Evolutionary conservation across 2,888 invertebrate species (phyloP).

Genomic region (Polyommatus icarus): DNA sequence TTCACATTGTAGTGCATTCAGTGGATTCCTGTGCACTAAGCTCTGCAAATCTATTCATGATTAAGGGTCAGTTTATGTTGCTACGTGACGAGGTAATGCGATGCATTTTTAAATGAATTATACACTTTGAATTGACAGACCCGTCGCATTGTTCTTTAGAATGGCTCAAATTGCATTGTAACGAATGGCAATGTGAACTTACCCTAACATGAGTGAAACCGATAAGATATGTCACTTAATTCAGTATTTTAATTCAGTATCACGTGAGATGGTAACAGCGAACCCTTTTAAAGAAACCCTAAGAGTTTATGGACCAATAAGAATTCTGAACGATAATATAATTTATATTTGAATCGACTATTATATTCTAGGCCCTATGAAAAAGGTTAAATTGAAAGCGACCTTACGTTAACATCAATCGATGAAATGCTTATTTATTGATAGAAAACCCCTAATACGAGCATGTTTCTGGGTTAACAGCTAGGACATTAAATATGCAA

Average conservation of each 20-base stretch:
- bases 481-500: conserved; percentile 18
- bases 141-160: too few relatives aligned
- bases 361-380: background rate
- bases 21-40: background rate
- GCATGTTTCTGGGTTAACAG: conserved; percentile 5
- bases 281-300: too few relatives aligned
- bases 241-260: too few relatives aligned
- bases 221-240: too few relatives aligned
- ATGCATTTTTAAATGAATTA: too few relatives aligned
- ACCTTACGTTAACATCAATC: background rate
- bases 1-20: background rate
- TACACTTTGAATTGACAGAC: too few relatives aligned
- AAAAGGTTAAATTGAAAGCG: background rate
- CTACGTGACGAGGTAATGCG: background rate
- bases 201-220: too few relatives aligned
- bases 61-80: background rate
- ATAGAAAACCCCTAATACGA: conserved; percentile 1
- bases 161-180: too few relatives aligned
- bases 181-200: too few relatives aligned
- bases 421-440: background rate
- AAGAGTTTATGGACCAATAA: too few relatives aligned
- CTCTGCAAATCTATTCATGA: background rate
- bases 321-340: background rate
- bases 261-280: too few relatives aligned
- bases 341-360: background rate